Evolutionary conservation across 2,113 vertebrate genomes (phyloP).

Genomic region (Eleginops maclovinus): DNA sequence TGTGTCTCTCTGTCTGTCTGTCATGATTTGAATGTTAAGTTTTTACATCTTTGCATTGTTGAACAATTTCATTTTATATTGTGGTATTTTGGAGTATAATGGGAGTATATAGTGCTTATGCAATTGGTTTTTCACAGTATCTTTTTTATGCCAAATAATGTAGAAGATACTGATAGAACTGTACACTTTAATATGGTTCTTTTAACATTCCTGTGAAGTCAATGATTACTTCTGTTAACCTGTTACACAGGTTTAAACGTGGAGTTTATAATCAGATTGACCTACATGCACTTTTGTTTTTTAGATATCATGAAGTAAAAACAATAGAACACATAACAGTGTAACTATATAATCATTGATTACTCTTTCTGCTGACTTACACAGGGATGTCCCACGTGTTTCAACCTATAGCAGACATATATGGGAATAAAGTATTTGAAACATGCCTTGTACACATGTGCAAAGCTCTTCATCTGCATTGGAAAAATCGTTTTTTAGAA

Average conservation of each 20-base stretch:
- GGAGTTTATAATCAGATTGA: background rate
- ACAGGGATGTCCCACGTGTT: background rate
- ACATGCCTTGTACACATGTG: background rate
- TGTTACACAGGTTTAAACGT: background rate
- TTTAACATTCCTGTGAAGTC: slow-evolving; percentile 1
- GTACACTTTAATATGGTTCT: background rate
- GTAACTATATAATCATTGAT: background rate
- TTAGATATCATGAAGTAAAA: background rate
- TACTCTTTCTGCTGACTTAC: too few relatives aligned
- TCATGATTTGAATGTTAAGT: slow-evolving; percentile 59
- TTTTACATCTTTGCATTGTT: slow-evolving; percentile 4
- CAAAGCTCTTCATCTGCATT: background rate
- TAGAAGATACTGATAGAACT: background rate
- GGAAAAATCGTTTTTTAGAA: background rate
- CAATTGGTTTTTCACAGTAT: background rate
- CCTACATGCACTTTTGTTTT: background rate
- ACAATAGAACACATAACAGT: background rate
- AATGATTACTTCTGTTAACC: background rate
- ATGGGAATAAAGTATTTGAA: background rate
- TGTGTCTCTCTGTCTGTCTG: slow-evolving; percentile 33
- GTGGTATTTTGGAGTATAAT: slow-evolving; percentile 9
- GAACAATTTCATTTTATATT: slow-evolving; percentile 39
- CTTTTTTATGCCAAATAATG: background rate
- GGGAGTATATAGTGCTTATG: background rate
- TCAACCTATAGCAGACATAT: background rate